Evolutionary conservation across 2,113 vertebrate genomes (phyloP).

Genomic region (Gallinago paraguaiae): DNA sequence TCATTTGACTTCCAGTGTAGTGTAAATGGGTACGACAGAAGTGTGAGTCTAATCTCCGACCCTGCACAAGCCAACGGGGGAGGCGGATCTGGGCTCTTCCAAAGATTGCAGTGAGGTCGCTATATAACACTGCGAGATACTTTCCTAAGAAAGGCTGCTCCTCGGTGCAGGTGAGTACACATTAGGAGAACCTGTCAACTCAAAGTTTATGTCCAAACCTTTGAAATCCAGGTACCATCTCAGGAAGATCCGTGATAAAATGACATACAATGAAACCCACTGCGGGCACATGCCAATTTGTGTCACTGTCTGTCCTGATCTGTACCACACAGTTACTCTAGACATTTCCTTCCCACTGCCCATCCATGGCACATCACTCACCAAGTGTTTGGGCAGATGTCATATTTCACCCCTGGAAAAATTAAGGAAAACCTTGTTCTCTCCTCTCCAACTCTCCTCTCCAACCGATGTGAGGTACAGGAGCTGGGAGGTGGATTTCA

Average conservation of each 20-base stretch:
- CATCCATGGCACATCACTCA: neutral
- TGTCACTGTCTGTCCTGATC: neutral
- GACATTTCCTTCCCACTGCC: neutral
- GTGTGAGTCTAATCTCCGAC: neutral
- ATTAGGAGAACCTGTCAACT: neutral
- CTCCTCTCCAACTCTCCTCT: neutral
- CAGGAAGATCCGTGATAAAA: neutral
- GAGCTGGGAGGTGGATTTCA: neutral
- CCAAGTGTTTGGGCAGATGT: neutral
- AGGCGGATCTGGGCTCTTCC: neutral
- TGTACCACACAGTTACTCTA: neutral
- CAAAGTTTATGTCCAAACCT: neutral
- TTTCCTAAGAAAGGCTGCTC: neutral
- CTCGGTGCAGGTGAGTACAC: accelerated
- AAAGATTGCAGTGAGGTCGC: neutral
- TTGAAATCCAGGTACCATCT: neutral
- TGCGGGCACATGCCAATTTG: accelerated
- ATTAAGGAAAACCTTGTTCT: neutral
- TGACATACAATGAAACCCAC: neutral
- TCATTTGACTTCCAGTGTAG: neutral
- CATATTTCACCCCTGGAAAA: neutral
- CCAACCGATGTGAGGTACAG: accelerated
- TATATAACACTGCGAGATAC: neutral
- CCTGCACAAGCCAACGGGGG: neutral
- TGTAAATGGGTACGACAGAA: neutral